Evolutionary conservation across 2,888 invertebrate genomes (phyloP).

Genomic region (Drosophila koepferae): DNA sequence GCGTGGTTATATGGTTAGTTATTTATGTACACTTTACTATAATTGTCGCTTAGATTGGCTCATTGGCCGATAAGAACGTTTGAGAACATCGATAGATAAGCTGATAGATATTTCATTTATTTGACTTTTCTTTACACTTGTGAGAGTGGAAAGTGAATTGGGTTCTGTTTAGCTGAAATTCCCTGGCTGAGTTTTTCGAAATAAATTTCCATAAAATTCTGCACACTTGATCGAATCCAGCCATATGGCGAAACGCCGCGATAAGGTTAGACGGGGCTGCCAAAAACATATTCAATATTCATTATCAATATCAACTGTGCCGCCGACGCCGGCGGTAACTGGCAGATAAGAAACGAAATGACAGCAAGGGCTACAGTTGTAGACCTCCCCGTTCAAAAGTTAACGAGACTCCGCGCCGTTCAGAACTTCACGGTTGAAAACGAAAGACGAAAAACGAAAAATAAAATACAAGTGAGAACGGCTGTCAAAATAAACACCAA

Average conservation of each 20-base stretch:
- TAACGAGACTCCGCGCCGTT: conserved; percentile 57
- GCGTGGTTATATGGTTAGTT: neutral
- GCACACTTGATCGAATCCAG: conserved; percentile 17
- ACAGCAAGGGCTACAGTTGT: conserved; percentile 36
- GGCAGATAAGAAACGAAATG: conserved; percentile 63
- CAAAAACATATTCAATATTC: conserved; percentile 69
- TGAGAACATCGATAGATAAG: conserved; percentile 12
- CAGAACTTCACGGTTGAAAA: conserved; percentile 45
- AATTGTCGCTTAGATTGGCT: neutral
- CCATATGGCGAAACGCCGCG: conserved; percentile 27
- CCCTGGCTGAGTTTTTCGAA: conserved; percentile 3
- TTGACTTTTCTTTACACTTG: neutral
- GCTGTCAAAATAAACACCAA: conserved; percentile 68
- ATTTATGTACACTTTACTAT: neutral
- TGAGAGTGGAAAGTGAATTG: neutral
- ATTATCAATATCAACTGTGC: conserved; percentile 61
- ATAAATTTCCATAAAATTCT: neutral
- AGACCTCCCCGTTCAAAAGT: conserved; percentile 53
- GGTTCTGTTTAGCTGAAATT: neutral
- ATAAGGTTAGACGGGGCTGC: conserved; percentile 46
- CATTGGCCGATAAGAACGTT: conserved; percentile 1
- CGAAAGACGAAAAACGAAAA: conserved; percentile 1
- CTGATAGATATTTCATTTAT: neutral
- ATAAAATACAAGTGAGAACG: conserved; percentile 45
- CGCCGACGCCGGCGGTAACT: conserved; percentile 14